phyloP scores from a whole-genome alignment of 2,888 invertebrate genomes.

The Pyrrhosoma nymphula region DNA sequence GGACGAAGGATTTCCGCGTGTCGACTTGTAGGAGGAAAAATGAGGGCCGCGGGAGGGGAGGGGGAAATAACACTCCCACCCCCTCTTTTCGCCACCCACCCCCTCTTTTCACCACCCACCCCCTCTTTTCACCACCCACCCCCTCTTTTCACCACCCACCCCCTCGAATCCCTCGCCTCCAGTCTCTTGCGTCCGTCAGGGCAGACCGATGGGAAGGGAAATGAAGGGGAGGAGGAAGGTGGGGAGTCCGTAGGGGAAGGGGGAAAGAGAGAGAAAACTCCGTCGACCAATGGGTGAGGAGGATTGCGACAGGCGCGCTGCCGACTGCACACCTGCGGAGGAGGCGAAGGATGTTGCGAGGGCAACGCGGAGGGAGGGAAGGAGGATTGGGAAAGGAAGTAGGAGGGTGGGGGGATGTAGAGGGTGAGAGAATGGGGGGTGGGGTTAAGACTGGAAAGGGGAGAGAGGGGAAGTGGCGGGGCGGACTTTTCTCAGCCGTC shows the following conservation, averaged over 20 bases:
- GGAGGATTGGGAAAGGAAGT: background rate
- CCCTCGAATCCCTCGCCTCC: background rate
- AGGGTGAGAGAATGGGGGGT: background rate
- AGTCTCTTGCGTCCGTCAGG: background rate
- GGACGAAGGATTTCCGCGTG: conserved; percentile 59
- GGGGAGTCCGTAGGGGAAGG: too few species aligned
- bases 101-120: background rate
- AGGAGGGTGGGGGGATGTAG: background rate
- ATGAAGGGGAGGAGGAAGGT: background rate
- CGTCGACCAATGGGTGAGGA: conserved; percentile 51
- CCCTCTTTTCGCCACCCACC: background rate
- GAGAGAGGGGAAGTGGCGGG: background rate
- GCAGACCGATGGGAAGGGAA: background rate
- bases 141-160: background rate
- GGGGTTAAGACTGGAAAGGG: too few species aligned
- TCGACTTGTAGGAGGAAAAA: conserved; percentile 42
- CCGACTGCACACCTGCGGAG: conserved; percentile 64
- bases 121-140: background rate
- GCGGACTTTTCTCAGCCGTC: background rate
- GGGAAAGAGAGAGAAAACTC: background rate
- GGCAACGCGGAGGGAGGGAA: background rate
- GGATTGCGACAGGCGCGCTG: conserved; percentile 58
- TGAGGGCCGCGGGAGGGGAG: conserved; percentile 8
- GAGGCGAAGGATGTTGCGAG: conserved; percentile 34
- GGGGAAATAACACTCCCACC: background rate